phyloP scores from a whole-genome alignment of 2,113 vertebrate genomes.

The rat (Rattus norvegicus) region DNA sequence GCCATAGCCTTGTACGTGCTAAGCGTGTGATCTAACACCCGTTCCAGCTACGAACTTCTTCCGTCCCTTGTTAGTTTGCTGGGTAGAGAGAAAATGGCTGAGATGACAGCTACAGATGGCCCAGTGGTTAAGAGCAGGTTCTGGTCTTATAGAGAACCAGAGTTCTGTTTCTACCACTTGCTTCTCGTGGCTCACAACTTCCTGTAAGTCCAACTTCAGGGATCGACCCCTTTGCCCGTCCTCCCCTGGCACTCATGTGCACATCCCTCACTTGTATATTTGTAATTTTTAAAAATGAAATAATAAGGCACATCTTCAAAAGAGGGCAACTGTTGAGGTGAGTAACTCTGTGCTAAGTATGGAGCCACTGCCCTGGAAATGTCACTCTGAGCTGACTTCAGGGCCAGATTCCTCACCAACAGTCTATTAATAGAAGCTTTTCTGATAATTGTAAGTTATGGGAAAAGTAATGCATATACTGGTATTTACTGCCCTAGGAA shows the following conservation, averaged over 20 bases:
- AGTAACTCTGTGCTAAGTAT: neutral
- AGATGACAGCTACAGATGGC: neutral
- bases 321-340: neutral
- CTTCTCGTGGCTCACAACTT: neutral
- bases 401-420: neutral
- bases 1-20: too few species aligned
- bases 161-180: neutral
- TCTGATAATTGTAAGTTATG: constrained; percentile 57
- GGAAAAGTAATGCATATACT: neutral
- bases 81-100: neutral
- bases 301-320: too few species aligned
- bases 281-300: neutral
- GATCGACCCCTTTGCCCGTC: too few species aligned
- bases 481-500: constrained; percentile 55
- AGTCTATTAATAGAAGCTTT: constrained; percentile 32
- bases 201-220: neutral
- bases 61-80: neutral
- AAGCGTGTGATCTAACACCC: neutral
- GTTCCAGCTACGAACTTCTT: neutral
- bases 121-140: neutral
- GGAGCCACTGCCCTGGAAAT: neutral
- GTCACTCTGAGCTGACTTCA: neutral
- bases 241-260: too few species aligned
- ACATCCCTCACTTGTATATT: too few species aligned
- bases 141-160: neutral